phyloP scores from a whole-genome alignment of 2,888 invertebrate genomes.

The Balanococcus diminutus region DNA sequence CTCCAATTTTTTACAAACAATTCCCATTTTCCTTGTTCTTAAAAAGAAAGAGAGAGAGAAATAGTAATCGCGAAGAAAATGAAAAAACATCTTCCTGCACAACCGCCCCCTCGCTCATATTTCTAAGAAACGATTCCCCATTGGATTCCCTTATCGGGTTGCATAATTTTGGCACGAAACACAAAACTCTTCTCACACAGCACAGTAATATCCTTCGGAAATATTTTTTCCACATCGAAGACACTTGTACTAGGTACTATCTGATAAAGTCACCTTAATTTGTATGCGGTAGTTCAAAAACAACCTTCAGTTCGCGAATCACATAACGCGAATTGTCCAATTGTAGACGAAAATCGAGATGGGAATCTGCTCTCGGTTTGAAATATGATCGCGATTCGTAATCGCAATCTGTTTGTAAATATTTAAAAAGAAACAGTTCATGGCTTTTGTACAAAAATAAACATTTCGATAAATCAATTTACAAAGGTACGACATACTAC shows the following conservation, averaged over 20 bases:
- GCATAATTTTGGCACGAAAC: background rate
- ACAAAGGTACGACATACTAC: background rate
- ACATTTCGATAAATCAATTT: background rate
- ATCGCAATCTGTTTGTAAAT: background rate
- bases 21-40: background rate
- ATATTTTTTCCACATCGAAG: background rate
- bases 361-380: background rate
- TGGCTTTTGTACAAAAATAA: background rate
- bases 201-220: background rate
- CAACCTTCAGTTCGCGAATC: conserved; percentile 3
- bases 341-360: background rate
- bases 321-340: background rate
- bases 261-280: background rate
- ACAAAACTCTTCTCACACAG: background rate
- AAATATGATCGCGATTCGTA: background rate
- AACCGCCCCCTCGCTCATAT: background rate
- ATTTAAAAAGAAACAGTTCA: background rate
- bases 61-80: background rate
- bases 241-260: no score
- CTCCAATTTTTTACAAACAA: background rate
- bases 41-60: no score
- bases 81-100: background rate
- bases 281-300: background rate
- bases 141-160: background rate
- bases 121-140: background rate